Percentiles rank a stretch among this genome's conserved stretches.
These are phyloP conservation scores for Symphodus melops DNA, from an alignment of 2,113 vertebrate genomes.

Conservation along the genomic window DNA sequence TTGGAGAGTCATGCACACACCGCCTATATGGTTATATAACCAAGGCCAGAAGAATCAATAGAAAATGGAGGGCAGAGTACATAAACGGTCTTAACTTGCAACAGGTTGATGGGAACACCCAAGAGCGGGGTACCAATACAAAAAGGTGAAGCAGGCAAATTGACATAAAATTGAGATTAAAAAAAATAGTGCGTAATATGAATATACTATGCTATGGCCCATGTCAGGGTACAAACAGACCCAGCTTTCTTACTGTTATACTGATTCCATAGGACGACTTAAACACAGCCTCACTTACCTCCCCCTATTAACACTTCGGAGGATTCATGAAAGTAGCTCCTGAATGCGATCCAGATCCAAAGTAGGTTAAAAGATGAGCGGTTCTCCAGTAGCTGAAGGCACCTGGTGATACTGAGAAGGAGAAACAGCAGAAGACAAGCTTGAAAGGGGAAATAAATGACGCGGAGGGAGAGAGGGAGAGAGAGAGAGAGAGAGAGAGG, in stretches of 20 bases:
- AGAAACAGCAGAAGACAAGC: slow-evolving; percentile 49
- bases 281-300: slow-evolving; percentile 66
- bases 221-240: neutral
- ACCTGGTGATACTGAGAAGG: slow-evolving; percentile 58
- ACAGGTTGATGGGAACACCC: slow-evolving; percentile 56
- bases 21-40: slow-evolving; percentile 68
- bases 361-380: slow-evolving; percentile 33
- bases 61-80: slow-evolving; percentile 36
- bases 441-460: slow-evolving; percentile 72
- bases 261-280: slow-evolving; percentile 49
- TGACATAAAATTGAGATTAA: neutral
- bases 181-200: neutral
- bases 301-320: slow-evolving; percentile 11
- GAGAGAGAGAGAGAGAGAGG: neutral
- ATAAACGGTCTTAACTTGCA: slow-evolving; percentile 45
- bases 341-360: slow-evolving; percentile 7
- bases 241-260: neutral
- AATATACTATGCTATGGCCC: neutral
- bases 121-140: neutral
- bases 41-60: slow-evolving; percentile 27
- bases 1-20: slow-evolving; percentile 49
- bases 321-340: slow-evolving; percentile 46
- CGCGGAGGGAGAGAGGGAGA: slow-evolving; percentile 23
- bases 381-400: slow-evolving; percentile 22
- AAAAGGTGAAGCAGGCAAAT: neutral